Evolutionary conservation across 2,797 vertebrate species (phyloP).

Genomic region (Crenichthys baileyi): DNA sequence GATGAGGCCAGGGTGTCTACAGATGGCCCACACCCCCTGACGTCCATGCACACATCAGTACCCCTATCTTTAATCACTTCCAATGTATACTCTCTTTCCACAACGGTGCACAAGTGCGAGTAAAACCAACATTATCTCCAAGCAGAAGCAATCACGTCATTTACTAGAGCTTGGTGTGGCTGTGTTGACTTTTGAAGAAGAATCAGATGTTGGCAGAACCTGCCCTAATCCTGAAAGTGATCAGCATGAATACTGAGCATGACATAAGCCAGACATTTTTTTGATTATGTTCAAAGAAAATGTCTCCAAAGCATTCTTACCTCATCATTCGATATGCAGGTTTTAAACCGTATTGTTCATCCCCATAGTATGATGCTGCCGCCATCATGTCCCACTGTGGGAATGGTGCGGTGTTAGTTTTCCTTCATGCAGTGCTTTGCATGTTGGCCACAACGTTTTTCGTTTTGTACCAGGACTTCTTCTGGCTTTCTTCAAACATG

Average conservation of each 20-base stretch:
- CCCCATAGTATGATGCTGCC: background rate
- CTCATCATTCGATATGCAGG: background rate
- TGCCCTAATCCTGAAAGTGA: background rate
- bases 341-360: no score
- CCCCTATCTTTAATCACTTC: slow-evolving; percentile 24
- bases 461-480: background rate
- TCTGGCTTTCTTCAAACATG: background rate
- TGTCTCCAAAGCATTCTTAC: background rate
- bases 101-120: slow-evolving; percentile 51
- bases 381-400: background rate
- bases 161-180: slow-evolving; percentile 24
- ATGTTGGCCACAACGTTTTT: background rate
- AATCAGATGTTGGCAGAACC: slow-evolving; percentile 11
- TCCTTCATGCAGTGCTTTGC: background rate
- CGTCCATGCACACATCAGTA: slow-evolving; percentile 15
- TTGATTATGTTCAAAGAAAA: background rate
- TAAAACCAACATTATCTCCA: slow-evolving; percentile 38
- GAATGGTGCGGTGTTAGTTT: background rate
- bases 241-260: background rate
- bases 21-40: slow-evolving; percentile 55
- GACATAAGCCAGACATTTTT: background rate
- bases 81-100: slow-evolving; percentile 47
- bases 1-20: slow-evolving; percentile 57
- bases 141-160: slow-evolving; percentile 54
- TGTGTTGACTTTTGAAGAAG: slow-evolving; percentile 31